Percentiles rank a stretch among this genome's conserved stretches.
Conservation (phyloP, 2,797 vertebrate species). For the Bovichtus diacanthus region DNA sequence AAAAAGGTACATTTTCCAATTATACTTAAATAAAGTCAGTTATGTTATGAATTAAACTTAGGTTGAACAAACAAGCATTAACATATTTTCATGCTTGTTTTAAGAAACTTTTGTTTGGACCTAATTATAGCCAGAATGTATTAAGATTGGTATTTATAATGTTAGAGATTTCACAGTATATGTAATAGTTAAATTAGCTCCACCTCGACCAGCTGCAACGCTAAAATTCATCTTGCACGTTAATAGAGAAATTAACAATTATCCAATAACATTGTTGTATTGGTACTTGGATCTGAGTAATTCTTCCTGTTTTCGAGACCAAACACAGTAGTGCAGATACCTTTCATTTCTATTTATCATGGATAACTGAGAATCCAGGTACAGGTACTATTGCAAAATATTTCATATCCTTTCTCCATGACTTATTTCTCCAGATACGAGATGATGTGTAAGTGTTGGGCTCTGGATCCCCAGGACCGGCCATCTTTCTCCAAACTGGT, state of each 20-base stretch:
- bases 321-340: not conserved
- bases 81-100: not conserved
- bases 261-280: not conserved
- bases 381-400: not conserved
- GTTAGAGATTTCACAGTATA: not conserved
- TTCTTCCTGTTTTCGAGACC: not conserved
- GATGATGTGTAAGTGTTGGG: slow-evolving; percentile 93
- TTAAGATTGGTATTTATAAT: not conserved
- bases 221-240: not conserved
- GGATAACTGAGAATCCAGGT: not conserved
- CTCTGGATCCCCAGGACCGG: slow-evolving; percentile 86
- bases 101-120: not conserved
- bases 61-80: not conserved
- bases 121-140: not conserved
- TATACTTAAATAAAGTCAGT: no score
- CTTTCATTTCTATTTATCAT: not conserved
- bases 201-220: not conserved
- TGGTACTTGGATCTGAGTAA: not conserved
- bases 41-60: no score
- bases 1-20: no score
- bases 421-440: slow-evolving; percentile 84
- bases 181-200: not conserved
- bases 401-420: not conserved
- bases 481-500: slow-evolving; percentile 91
- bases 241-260: not conserved